Conservation (phyloP, 2,888 invertebrate genomes). For the Plebejus anna region DNA sequence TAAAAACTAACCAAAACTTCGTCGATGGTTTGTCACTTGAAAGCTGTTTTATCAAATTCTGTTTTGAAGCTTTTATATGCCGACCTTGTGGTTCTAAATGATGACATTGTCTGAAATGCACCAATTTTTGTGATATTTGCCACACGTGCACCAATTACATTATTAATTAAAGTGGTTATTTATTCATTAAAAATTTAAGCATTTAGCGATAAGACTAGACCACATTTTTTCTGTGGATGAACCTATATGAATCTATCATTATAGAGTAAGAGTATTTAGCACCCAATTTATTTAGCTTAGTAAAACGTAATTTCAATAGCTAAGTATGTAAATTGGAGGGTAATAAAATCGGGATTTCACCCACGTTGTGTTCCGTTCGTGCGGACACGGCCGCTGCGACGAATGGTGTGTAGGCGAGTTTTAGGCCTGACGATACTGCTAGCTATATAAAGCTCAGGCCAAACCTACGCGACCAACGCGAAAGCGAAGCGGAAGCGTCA, state of each 20-base stretch:
- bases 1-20: conserved; percentile 9
- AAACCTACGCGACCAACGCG: no score
- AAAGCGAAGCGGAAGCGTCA: no score
- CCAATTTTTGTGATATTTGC: neutral
- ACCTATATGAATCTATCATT: neutral
- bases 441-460: conserved; percentile 31
- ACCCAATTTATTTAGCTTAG: conserved; percentile 37
- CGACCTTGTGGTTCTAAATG: neutral
- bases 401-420: conserved; percentile 52
- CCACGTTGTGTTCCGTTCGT: conserved; percentile 60
- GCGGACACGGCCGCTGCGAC: conserved; percentile 57
- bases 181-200: no score
- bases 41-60: neutral
- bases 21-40: neutral
- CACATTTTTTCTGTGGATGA: neutral
- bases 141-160: no score
- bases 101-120: neutral
- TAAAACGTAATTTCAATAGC: conserved; percentile 54
- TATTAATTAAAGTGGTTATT: no score
- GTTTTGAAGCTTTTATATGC: neutral
- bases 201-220: no score
- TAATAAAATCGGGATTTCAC: conserved; percentile 68
- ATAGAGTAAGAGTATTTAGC: neutral
- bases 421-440: conserved; percentile 40
- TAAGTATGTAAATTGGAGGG: conserved; percentile 52